phyloP scores from a whole-genome alignment of 2,113 vertebrate genomes.

The Nibea albiflora region DNA sequence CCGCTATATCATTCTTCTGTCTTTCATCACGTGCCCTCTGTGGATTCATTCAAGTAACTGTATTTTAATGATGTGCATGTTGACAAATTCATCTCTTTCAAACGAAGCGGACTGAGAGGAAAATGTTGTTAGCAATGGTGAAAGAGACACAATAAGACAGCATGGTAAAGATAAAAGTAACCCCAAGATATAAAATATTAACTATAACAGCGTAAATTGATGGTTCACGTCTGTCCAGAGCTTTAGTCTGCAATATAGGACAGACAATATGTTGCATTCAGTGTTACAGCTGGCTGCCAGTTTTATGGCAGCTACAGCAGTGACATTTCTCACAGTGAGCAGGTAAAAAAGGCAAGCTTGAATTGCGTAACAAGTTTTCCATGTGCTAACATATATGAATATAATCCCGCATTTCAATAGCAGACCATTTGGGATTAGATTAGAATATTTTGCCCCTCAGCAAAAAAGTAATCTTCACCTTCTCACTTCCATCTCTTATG shows the following conservation, averaged over 20 bases:
- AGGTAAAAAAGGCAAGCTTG: background rate
- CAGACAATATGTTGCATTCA: background rate
- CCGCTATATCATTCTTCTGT: slow-evolving; percentile 27
- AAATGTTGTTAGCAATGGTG: slow-evolving; percentile 3
- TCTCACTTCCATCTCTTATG: slow-evolving; percentile 18
- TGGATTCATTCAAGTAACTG: slow-evolving; percentile 26
- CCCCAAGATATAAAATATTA: background rate
- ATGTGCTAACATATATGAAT: slow-evolving; percentile 27
- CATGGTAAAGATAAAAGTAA: background rate
- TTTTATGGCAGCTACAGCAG: slow-evolving; percentile 8
- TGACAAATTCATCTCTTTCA: slow-evolving; percentile 6
- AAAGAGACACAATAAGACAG: background rate
- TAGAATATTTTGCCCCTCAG: slow-evolving; percentile 44
- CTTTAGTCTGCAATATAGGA: background rate
- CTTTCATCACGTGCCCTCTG: slow-evolving; percentile 35
- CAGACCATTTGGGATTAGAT: slow-evolving; percentile 46
- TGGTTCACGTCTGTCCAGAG: background rate
- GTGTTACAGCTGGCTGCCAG: background rate
- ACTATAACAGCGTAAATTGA: background rate
- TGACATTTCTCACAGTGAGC: slow-evolving; percentile 2
- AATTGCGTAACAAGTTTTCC: background rate
- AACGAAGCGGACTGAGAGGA: background rate
- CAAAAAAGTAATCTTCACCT: slow-evolving; percentile 51
- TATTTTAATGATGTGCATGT: too few species aligned
- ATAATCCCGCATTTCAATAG: slow-evolving; percentile 35